Base-by-base conservation (phyloP, 2,888 invertebrate species). In the Cosmorhoe ocellata region DNA sequence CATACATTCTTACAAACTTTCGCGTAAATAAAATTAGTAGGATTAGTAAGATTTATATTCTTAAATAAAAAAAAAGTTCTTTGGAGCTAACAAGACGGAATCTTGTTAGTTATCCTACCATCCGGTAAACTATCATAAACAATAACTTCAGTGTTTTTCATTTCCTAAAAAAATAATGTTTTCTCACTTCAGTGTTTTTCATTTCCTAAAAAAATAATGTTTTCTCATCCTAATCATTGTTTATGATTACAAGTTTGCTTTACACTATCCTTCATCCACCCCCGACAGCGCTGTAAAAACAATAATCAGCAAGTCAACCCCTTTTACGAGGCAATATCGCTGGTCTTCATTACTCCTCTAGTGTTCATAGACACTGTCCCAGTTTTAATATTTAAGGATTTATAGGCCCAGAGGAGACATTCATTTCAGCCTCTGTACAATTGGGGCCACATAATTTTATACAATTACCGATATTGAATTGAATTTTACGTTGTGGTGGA, bases 351-450 rank as follows among this genome's bases (percentile, higher is more conserved):
- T 80, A 81, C 74, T 74, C 52, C 62, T 64, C 64, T 42, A 56
- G 58, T 58, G 59, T 66, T 62, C 67, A 72, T 76, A 80, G 79
- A 75, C 77, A 79, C 72, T 68, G 70, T 66, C 61, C 73, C 79
- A 78, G 81, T 83, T 84, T 84, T 83, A 84, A 84, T 84, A 84
- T 84, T 82, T 76, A 74, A 79, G 68, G 81, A 84, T 84, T 84
- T 84, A 84, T 83, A 62, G 78, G 76, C 83, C 81, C 83, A 53
- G 56, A 65, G 81, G 85, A 69, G 73, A 80, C 81, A 84, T 85
- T 81, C 78, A 83, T 85, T 84, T 80, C 66, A 65, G 67, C 72
- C 66, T 69, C 67, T 69, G 67, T 82, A 74, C 76, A 80, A 65
- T 73, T 55, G 64, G 58, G 69, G 70, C 69, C 74, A 70, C 60